phyloP scores from a whole-genome alignment of 2,113 vertebrate species.

The Cottus gobio region DNA sequence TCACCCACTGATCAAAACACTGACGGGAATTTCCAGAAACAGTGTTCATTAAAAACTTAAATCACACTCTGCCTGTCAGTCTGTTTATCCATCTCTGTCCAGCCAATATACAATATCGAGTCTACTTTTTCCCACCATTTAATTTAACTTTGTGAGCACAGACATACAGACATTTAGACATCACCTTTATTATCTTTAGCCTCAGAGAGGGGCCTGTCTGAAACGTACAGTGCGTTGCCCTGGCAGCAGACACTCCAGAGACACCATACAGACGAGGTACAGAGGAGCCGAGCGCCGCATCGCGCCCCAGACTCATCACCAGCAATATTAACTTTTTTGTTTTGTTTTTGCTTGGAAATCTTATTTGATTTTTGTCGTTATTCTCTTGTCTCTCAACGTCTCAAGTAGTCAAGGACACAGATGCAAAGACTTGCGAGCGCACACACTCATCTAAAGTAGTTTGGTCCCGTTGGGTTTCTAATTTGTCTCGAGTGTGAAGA shows the following conservation, averaged over 20 bases:
- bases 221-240: constrained; percentile 58
- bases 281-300: constrained; percentile 14
- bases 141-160: constrained; percentile 31
- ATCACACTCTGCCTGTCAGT: neutral
- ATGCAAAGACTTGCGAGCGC: neutral
- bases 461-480: neutral
- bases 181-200: constrained; percentile 58
- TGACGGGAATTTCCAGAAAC: too few relatives aligned
- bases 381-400: neutral
- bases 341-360: constrained; percentile 18
- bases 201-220: constrained; percentile 26
- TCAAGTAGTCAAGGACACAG: constrained; percentile 41
- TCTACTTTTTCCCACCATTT: constrained; percentile 9
- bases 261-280: constrained; percentile 34
- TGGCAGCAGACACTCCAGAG: constrained; percentile 70
- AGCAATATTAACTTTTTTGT: constrained; percentile 13
- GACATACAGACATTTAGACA: constrained; percentile 37
- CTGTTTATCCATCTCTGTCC: constrained; percentile 4
- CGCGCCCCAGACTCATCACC: constrained; percentile 19
- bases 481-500: constrained; percentile 4
- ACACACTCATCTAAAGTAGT: constrained; percentile 10
- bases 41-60: neutral
- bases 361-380: constrained; percentile 44
- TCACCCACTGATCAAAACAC: too few relatives aligned
- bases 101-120: neutral